Conservation (phyloP, 2,113 vertebrate species). For the Isichthys henryi region DNA sequence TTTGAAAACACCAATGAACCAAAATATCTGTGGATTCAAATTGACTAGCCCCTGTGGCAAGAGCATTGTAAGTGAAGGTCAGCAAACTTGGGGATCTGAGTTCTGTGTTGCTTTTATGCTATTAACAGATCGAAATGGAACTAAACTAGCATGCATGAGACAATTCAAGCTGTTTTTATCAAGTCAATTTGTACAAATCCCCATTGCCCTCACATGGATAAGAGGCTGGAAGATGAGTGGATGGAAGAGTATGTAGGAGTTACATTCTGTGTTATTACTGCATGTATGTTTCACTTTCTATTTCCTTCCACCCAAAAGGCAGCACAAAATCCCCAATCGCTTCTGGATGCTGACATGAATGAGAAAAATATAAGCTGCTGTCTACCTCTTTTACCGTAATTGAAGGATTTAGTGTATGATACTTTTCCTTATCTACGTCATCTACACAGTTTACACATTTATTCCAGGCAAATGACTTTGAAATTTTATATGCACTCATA, state of each 20-base stretch:
- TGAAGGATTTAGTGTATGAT: not conserved
- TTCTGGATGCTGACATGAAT: not conserved
- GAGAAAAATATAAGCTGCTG: not conserved
- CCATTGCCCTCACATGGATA: not conserved
- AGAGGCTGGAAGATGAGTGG: not conserved
- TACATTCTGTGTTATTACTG: not conserved
- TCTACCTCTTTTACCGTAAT: not conserved
- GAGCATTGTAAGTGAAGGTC: not conserved
- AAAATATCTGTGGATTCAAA: not conserved
- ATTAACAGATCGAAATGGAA: not conserved
- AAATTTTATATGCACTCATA: not conserved
- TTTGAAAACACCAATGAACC: not conserved
- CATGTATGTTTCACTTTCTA: not conserved
- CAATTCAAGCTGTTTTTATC: not conserved
- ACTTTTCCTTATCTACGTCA: not conserved
- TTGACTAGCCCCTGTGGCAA: not conserved
- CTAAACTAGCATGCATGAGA: not conserved
- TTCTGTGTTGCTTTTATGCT: not conserved
- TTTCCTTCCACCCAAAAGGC: not conserved
- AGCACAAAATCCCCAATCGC: not conserved
- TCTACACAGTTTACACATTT: not conserved
- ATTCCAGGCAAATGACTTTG: not conserved
- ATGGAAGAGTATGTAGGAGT: not conserved
- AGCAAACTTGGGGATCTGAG: not conserved
- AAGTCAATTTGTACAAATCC: not conserved